Conservation (phyloP, 2,113 vertebrate genomes). For the Bubo blakistoni region DNA sequence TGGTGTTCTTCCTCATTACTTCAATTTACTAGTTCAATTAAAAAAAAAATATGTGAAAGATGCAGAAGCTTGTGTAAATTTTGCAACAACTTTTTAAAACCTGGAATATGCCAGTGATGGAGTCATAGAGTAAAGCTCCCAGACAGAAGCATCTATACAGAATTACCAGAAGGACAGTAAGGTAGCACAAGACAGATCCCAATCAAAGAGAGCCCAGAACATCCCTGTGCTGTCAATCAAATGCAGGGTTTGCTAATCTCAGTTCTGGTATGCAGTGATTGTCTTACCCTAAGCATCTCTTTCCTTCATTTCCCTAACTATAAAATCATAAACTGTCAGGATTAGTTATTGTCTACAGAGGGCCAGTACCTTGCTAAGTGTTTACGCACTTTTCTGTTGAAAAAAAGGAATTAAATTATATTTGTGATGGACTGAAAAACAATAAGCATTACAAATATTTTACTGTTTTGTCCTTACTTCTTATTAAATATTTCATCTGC, state of each 20-base stretch:
- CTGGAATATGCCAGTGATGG: not conserved
- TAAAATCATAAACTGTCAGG: not conserved
- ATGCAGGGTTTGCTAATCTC: not conserved
- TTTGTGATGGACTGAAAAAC: not conserved
- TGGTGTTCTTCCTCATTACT: not conserved
- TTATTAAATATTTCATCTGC: not conserved
- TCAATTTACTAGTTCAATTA: not conserved
- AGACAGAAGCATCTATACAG: not conserved
- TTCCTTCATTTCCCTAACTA: not conserved
- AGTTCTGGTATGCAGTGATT: not conserved
- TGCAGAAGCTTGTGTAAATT: not conserved
- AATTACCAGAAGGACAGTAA: not conserved
- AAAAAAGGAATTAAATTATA: not conserved
- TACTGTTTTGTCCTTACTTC: not conserved
- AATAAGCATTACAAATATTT: not conserved
- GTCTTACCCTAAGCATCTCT: not conserved
- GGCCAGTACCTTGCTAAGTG: not conserved
- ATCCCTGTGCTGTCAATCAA: not conserved
- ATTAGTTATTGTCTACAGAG: not conserved
- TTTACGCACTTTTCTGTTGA: not conserved
- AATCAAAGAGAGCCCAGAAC: not conserved
- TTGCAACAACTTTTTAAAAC: not conserved
- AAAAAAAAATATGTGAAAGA: not conserved
- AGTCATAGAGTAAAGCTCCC: not conserved
- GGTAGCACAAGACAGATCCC: not conserved